Evolutionary conservation across 2,113 vertebrate species (phyloP).

Genomic region (Pseudorasbora parva): DNA sequence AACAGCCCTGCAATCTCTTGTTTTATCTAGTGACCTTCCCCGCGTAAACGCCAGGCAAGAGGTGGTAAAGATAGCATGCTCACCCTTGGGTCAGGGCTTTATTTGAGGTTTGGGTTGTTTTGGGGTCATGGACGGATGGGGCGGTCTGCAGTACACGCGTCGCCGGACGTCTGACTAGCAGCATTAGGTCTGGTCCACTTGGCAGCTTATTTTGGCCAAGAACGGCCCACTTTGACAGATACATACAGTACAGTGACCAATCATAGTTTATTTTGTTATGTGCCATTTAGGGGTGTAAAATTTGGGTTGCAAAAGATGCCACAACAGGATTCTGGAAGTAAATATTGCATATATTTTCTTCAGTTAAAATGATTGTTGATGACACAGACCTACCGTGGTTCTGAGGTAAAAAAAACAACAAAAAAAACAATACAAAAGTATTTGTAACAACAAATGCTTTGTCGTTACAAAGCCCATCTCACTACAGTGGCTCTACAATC

Average conservation of each 20-base stretch:
- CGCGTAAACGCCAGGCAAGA: not conserved
- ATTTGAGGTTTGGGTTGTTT: not conserved
- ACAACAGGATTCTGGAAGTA: no score
- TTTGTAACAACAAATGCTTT: no score
- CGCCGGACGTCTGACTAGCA: not conserved
- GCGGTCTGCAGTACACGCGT: not conserved
- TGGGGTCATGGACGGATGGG: not conserved
- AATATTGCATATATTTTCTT: no score
- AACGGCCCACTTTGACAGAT: not conserved
- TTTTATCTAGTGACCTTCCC: slow-evolving; percentile 37
- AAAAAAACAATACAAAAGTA: no score
- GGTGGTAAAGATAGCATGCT: not conserved
- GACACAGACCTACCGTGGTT: no score
- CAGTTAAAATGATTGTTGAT: no score
- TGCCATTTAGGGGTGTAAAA: no score
- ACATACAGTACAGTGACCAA: not conserved
- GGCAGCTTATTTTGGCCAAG: not conserved
- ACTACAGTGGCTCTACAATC: no score
- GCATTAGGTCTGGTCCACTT: not conserved
- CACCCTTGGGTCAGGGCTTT: not conserved
- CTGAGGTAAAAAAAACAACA: no score
- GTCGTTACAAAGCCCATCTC: no score
- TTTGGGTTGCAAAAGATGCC: no score
- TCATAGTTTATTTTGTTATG: no score
- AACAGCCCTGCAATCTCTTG: slow-evolving; percentile 45